Conservation (phyloP, 2,888 invertebrate species). For the Dynastes maya region DNA sequence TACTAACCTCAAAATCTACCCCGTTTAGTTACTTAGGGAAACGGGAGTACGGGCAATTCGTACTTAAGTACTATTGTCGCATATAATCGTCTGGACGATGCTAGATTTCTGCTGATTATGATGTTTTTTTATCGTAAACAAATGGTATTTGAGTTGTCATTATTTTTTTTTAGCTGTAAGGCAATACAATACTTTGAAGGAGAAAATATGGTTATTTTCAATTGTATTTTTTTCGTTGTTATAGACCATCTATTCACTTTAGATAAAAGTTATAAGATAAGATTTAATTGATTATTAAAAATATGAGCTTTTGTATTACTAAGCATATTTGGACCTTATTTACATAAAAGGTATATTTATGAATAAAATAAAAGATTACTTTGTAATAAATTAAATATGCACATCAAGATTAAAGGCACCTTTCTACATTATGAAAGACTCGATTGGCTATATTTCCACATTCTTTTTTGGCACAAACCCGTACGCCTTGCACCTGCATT, state of each 20-base stretch:
- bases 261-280: no score
- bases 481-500: slow-evolving; percentile 17
- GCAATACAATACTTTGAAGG: not conserved
- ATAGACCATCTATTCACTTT: no score
- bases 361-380: no score
- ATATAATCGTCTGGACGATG: not conserved
- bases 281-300: no score
- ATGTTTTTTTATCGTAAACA: slow-evolving; percentile 32
- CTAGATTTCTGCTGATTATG: slow-evolving; percentile 28
- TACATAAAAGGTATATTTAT: no score
- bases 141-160: slow-evolving; percentile 5
- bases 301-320: not conserved
- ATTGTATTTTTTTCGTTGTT: not conserved
- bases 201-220: not conserved
- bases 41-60: not conserved
- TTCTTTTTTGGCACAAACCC: slow-evolving; percentile 6
- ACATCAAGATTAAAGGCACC: no score
- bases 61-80: slow-evolving; percentile 3
- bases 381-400: no score
- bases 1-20: slow-evolving; percentile 41
- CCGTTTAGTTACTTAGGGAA: not conserved
- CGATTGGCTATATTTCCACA: not conserved
- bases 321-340: no score
- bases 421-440: no score
- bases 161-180: slow-evolving; percentile 3